Base-by-base conservation (phyloP, 2,888 invertebrate species). In the Latrodectus elegans region DNA sequence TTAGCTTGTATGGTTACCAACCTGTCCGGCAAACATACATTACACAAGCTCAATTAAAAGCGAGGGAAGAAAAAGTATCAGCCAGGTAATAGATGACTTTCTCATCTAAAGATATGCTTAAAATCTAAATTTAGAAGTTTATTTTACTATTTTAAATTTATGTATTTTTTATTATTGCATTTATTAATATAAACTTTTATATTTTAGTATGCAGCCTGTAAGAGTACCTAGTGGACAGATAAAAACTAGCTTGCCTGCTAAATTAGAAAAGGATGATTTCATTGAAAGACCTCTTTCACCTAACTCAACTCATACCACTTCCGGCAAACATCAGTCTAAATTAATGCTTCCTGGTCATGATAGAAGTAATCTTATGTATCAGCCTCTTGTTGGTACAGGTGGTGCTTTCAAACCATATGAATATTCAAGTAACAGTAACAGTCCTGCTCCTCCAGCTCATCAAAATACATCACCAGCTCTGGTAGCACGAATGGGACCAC, bases 1-100 rank as follows among this genome's bases (percentile, higher is more conserved):
- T 92, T 88, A 92, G 91, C 90, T 90, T 92, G 49, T 92, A 92
- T 90, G 92, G 92, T 22, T 92, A 92, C 89, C 92, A 92, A 89
- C 92, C 92, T 65, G 91, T 91, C 87, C 92, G 92, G 71, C 92
- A 91, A 85, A 91, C 91, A 15, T 92, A 91, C 74, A 92, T 92
- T 22, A 91, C 92, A 22, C 91, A 91, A 55, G 92, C 92, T 84
- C 92, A 92, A 89, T 90, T 92, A 64, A 87, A 88, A 88, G 90
- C 89, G 52, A 90, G 89, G 68, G 89, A 89, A 89, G 87, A 88
- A 60, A 75, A 86, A 83, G 73, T 67, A 17, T 90, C 91, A 76
- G 90, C 90, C 55, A 91, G 78, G 88, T 88, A 78, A 72, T n/a
- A 38, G 38, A 6, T 70, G 15, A 17, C 26, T 70, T 70, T 14